These are phyloP conservation scores for Megalops atlanticus DNA, from an alignment of 2,113 vertebrate genomes.

Conservation along the genomic window DNA sequence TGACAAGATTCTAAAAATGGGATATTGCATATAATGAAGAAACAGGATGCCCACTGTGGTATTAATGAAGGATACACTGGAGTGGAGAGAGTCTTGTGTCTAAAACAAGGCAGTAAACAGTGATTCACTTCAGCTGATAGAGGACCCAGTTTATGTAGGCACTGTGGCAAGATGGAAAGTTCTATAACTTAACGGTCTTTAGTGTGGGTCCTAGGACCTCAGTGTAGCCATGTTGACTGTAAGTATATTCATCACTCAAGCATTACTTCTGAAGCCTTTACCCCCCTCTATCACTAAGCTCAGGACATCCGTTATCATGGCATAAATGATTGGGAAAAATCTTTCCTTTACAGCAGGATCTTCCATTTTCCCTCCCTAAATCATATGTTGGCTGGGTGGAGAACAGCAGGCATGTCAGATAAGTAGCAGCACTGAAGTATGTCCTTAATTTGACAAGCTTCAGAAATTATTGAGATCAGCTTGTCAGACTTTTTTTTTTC, in stretches of 20 bases:
- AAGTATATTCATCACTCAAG: constrained; percentile 1
- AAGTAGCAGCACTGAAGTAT: too few relatives aligned
- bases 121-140: not conserved
- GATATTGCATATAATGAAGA: not conserved
- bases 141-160: not conserved
- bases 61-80: too few relatives aligned
- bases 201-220: not conserved
- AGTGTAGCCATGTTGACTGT: constrained; percentile 12
- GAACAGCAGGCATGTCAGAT: not conserved
- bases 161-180: too few relatives aligned
- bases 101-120: too few relatives aligned
- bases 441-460: too few relatives aligned
- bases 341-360: not conserved
- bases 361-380: not conserved
- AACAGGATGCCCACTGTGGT: too few relatives aligned
- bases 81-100: too few relatives aligned
- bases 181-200: not conserved
- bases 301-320: constrained; percentile 15
- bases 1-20: not conserved
- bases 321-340: not conserved
- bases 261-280: not conserved
- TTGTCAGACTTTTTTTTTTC: not conserved
- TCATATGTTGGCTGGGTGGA: constrained; percentile 1
- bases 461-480: not conserved
- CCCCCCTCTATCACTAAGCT: constrained; percentile 17